A percentile compares a stretch with the other conserved stretches of the same genome.
These are phyloP conservation scores for Caenorhabditis sulstoni DNA, from an alignment of 2,888 invertebrate genomes.

Conservation along the genomic window DNA sequence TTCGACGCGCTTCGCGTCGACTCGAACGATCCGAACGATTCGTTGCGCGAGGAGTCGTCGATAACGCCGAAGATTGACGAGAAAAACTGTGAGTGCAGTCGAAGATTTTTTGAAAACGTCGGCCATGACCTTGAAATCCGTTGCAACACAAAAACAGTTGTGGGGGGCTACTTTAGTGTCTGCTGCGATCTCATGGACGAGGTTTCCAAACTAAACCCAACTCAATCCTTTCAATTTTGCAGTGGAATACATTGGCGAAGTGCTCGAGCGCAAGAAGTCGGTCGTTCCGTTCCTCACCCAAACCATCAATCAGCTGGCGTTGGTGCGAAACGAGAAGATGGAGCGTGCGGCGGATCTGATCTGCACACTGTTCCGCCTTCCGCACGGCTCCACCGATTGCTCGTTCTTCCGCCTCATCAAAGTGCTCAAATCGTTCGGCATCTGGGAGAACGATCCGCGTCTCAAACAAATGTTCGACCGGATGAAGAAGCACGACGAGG, in stretches of 20 bases:
- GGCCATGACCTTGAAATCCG: no score
- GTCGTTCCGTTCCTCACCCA: constrained; percentile 53
- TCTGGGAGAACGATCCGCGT: constrained; percentile 72
- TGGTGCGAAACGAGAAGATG: constrained; percentile 53
- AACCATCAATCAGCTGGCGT: constrained; percentile 50
- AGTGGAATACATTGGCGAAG: constrained; percentile 62
- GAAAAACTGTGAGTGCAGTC: constrained; percentile 48
- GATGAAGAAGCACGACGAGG: constrained; percentile 75
- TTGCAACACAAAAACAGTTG: no score
- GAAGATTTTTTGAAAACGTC: no score
- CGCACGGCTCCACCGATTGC: constrained; percentile 51
- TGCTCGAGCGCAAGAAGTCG: constrained; percentile 64
- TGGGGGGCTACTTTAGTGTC: no score
- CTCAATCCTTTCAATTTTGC: constrained; percentile 20
- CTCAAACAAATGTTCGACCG: constrained; percentile 63
- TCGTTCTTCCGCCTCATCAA: constrained; percentile 59
- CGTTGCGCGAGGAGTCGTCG: constrained; percentile 37
- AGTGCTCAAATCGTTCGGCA: constrained; percentile 76
- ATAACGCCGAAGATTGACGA: constrained; percentile 49
- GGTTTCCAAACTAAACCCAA: background rate
- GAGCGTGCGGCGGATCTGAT: constrained; percentile 57
- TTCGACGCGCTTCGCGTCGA: constrained; percentile 57
- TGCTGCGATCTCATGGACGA: no score
- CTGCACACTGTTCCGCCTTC: constrained; percentile 53
- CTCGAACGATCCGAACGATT: constrained; percentile 43